Evolutionary conservation across 1,140 invertebrate genomes (phyloP).

Genomic region (Formica selysi): DNA sequence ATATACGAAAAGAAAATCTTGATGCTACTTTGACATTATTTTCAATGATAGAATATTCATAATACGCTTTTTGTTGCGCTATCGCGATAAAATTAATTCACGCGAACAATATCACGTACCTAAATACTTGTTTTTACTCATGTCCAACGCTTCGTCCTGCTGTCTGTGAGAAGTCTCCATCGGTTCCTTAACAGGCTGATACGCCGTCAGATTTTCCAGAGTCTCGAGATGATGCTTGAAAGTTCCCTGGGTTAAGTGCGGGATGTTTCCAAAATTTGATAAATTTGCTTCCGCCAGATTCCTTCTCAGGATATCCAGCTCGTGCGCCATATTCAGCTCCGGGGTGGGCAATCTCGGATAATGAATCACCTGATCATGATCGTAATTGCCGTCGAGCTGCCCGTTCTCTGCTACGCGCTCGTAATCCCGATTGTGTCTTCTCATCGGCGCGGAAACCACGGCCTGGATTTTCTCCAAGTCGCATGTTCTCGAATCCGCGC

Average conservation of each 20-base stretch:
- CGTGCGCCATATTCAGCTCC: conserved; percentile 79
- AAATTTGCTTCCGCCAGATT: conserved; percentile 83
- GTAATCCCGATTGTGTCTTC: conserved; percentile 52
- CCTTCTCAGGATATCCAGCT: conserved; percentile 79
- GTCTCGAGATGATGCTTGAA: conserved; percentile 78
- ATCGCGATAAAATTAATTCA: neutral
- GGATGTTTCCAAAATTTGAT: conserved; percentile 75
- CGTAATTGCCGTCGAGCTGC: conserved; percentile 28
- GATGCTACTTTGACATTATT: neutral
- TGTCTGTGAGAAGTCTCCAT: conserved; percentile 77
- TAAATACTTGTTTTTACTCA: conserved; percentile 86
- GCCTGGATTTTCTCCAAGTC: conserved; percentile 71
- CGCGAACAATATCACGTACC: conserved; percentile 74
- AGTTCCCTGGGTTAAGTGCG: conserved; percentile 72
- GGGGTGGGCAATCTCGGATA: conserved; percentile 77
- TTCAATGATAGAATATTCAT: neutral
- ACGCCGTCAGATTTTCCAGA: conserved; percentile 73
- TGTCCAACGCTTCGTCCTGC: conserved; percentile 85
- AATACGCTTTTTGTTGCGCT: neutral
- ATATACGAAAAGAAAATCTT: neutral
- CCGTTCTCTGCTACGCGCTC: conserved; percentile 57
- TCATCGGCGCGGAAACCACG: conserved; percentile 36
- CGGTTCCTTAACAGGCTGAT: conserved; percentile 78
- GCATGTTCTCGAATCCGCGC: conserved; percentile 69
- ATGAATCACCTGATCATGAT: conserved; percentile 64